These are phyloP conservation scores for Anseranas semipalmata DNA, from an alignment of 2,113 vertebrate species.

Conservation along the genomic window DNA sequence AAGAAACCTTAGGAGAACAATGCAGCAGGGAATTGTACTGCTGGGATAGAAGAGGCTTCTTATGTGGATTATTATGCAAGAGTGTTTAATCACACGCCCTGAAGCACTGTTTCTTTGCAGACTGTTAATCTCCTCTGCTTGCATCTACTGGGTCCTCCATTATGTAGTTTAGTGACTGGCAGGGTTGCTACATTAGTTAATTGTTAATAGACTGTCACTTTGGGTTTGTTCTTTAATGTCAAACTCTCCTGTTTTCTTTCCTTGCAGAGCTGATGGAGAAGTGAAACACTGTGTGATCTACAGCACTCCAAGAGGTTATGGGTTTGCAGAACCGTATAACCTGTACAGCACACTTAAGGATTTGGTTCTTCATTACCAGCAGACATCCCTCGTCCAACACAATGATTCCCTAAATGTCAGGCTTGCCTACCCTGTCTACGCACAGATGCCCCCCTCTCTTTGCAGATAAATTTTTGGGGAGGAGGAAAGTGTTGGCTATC, in stretches of 20 bases:
- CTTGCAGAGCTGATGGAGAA: slow-evolving; percentile 88
- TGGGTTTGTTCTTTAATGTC: slow-evolving; percentile 27
- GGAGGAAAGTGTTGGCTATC: slow-evolving; percentile 67
- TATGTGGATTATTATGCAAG: slow-evolving; percentile 34
- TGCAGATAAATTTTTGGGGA: slow-evolving; percentile 84
- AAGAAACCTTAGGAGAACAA: slow-evolving; percentile 26
- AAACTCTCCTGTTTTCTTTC: slow-evolving; percentile 24
- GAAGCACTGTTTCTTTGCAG: slow-evolving; percentile 40
- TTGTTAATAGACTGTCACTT: slow-evolving; percentile 54
- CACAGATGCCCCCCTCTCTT: slow-evolving; percentile 84
- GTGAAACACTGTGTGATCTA: slow-evolving; percentile 98
- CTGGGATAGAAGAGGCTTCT: slow-evolving; percentile 19
- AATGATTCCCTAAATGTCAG: slow-evolving; percentile 94
- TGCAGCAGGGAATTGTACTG: slow-evolving; percentile 1
- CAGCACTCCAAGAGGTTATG: slow-evolving; percentile 91
- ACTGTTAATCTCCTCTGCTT: slow-evolving; percentile 37
- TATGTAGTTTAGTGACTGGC: slow-evolving; percentile 43
- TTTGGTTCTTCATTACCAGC: slow-evolving; percentile 95
- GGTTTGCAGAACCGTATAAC: slow-evolving; percentile 95
- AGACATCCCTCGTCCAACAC: slow-evolving; percentile 93
- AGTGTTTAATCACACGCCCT: slow-evolving; percentile 25
- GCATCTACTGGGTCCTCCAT: slow-evolving; percentile 25
- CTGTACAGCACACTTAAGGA: slow-evolving; percentile 92
- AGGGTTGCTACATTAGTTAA: slow-evolving; percentile 26
- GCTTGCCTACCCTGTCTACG: slow-evolving; percentile 91